Percentiles rank a stretch among this genome's conserved stretches.
phyloP scores from a whole-genome alignment of 1,140 invertebrate species.

The Aphelinus atriplicis region DNA sequence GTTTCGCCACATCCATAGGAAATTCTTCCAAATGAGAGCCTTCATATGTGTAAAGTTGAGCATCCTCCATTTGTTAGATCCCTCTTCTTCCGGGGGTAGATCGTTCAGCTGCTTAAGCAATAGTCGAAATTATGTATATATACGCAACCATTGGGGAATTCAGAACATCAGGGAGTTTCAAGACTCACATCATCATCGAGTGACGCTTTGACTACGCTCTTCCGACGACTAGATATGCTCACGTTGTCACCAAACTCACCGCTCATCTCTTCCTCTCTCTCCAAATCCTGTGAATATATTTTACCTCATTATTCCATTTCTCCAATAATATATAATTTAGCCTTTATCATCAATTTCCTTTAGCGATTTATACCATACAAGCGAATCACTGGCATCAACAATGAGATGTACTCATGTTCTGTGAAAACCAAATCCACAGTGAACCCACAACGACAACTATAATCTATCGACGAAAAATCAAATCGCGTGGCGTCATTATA shows the following conservation, averaged over 20 bases:
- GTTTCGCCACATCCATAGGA: constrained; percentile 90
- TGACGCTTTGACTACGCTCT: constrained; percentile 64
- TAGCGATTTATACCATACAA: too few relatives aligned
- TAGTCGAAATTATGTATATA: neutral
- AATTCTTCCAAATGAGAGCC: constrained; percentile 91
- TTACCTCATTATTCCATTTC: too few relatives aligned
- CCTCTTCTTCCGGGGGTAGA: constrained; percentile 59
- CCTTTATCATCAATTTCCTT: too few relatives aligned
- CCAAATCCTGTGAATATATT: too few relatives aligned
- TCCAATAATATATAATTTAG: too few relatives aligned
- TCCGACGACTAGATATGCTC: constrained; percentile 75
- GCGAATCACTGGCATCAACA: too few relatives aligned
- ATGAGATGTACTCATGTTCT: too few relatives aligned
- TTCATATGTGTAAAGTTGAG: constrained; percentile 78
- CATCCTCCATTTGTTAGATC: constrained; percentile 68
- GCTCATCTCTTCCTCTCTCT: constrained; percentile 77
- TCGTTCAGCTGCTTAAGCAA: constrained; percentile 44
- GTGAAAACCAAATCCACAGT: too few relatives aligned
- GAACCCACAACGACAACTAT: too few relatives aligned
- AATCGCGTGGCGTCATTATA: constrained; percentile 8
- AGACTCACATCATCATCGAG: constrained; percentile 54
- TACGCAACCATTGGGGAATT: neutral
- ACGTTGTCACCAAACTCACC: constrained; percentile 88
- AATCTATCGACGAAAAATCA: too few relatives aligned
- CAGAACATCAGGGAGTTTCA: too few relatives aligned